These are phyloP conservation scores for Aporrectodea caliginosa DNA, from an alignment of 1,140 invertebrate species.

Conservation along the genomic window DNA sequence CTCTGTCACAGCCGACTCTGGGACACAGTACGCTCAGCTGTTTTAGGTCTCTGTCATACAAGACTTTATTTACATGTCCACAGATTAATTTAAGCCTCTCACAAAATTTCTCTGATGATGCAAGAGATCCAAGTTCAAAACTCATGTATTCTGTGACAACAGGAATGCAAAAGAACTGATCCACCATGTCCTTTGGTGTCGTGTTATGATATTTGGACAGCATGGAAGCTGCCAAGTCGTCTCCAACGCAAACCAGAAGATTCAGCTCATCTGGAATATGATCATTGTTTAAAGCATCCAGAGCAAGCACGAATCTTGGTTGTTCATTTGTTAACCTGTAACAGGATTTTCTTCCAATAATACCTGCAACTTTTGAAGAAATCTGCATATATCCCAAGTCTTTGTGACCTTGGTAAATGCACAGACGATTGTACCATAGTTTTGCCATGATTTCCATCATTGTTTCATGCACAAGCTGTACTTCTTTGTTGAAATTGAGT, in stretches of 20 bases:
- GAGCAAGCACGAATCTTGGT: neutral
- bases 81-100: neutral
- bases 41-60: neutral
- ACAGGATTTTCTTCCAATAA: neutral
- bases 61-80: neutral
- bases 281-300: neutral
- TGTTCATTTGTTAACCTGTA: neutral
- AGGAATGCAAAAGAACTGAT: neutral
- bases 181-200: neutral
- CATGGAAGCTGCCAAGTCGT: neutral
- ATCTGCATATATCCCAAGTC: neutral
- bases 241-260: neutral
- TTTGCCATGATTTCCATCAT: neutral
- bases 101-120: neutral
- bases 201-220: neutral
- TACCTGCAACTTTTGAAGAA: neutral
- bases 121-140: neutral
- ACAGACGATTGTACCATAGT: neutral
- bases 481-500: neutral
- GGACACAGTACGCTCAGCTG: neutral
- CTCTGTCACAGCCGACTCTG: neutral
- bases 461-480: neutral
- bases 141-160: neutral
- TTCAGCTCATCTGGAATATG: neutral
- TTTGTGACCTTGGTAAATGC: neutral